Evolutionary conservation across 1,140 invertebrate species (phyloP), one percentile per base, ranked within the genome.

Genomic region (Tyrophagus putrescentiae): DNA sequence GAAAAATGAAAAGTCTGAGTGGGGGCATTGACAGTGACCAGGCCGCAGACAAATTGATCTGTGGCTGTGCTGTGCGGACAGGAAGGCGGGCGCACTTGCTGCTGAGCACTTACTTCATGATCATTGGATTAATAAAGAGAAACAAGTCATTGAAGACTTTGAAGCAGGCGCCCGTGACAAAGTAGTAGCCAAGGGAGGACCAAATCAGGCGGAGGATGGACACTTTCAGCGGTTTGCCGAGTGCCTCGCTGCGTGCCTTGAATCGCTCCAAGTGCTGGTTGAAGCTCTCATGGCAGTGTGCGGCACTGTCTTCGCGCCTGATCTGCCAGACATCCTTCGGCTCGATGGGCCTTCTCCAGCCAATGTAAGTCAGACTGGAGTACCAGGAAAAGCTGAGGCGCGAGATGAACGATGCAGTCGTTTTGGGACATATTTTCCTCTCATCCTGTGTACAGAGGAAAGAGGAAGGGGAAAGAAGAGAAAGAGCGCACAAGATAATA

Each of bases 71-170:
- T n/a, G n/a, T n/a, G n/a, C n/a, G n/a, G n/a, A n/a, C n/a, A n/a
- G n/a, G n/a, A n/a, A n/a, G n/a, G n/a, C n/a, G n/a, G n/a, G n/a
- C n/a, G n/a, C n/a, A n/a, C n/a, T n/a, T n/a, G n/a, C n/a, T n/a
- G n/a, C n/a, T n/a, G n/a, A 39, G 21, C 21, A 3, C 70, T 69
- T 69, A 75, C 72, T 68, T 72, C 18, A 75, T 62, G 31, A 76
- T 62, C 50, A 87, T 80, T 0, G 92, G 92, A 68, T 85, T 90
- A 25, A 84, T 76, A 74, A 97, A 97, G 60, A 84, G 84, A 54
- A 96, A 72, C 9, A 85, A 64, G 75, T 96, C 92, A 70, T 90
- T 84, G 13, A 84, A 69, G 0, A 93, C 66, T 72, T 93, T 90
- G 44, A 76, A 68, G 80, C 84, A 67, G 3, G 83, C 75, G 9